Base-by-base conservation (phyloP, 2,113 vertebrate genomes). In the Halichoerus grypus region DNA sequence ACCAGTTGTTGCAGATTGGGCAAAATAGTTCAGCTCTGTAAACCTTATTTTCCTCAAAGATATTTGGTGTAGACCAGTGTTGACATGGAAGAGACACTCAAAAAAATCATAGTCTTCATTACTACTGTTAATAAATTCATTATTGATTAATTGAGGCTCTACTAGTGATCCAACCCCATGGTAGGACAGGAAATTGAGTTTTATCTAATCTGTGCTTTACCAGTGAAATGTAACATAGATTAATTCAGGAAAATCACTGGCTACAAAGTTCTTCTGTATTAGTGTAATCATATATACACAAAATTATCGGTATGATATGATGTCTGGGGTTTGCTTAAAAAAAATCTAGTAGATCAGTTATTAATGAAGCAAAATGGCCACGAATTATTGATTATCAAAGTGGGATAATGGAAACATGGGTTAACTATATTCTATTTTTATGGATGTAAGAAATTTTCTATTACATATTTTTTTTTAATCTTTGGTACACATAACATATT, bases 101-200 rank as follows among this genome's bases (percentile, higher is more conserved):
- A 4, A 18, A 18, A 46, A 21, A 11, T 4, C 15, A 3, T 28
- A 7, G 33, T 79, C 42, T n/a, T 89, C 8, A 4, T 31, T 8
- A 31, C 9, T 12, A 3, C n/a, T 49, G 7, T 61, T 36, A 80
- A 10, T 26, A 13, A 67, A 26, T 26, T 19, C 63, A 18, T 57
- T 82, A n/a, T 21, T 53, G 6, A 39, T 11, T 57, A 71, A 51
- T 19, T 7, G 85, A 72, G 33, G 11, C 9, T 18, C 9, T 19
- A 4, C 10, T n/a, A 26, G n/a, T 22, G 5, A 93, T 7, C 49
- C 7, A 4, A 19, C 21, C 28, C 13, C 31, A 0, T 1, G 39
- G 65, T 65, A 82, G 4, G 33, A 4, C 4, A 1, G 76, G 53
- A 84, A 49, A 46, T 1, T 7, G 5, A 12, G 21, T 69, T 12